Conservation (phyloP, 2,113 vertebrate species). For the Falco punctatus region DNA sequence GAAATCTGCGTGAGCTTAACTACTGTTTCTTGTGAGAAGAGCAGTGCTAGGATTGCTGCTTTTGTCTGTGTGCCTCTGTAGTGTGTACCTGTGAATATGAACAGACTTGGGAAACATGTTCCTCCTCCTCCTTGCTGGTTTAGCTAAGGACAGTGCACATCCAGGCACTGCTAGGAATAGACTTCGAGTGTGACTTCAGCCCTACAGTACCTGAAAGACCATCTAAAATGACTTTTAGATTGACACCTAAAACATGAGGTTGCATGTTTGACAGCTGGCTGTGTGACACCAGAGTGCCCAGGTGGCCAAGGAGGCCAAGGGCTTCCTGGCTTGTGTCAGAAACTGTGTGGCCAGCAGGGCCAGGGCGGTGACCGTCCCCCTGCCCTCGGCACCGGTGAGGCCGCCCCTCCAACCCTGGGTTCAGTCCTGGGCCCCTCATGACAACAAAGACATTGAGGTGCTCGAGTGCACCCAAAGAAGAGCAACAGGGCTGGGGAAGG, state of each 20-base stretch:
- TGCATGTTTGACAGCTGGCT: not conserved
- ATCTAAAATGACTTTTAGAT: not conserved
- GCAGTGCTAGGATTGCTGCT: not conserved
- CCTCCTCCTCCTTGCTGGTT: not conserved
- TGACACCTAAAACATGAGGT: not conserved
- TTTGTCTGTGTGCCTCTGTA: not conserved
- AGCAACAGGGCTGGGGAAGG: not conserved
- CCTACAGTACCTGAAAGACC: not conserved
- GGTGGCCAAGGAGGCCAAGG: not conserved
- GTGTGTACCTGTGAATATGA: not conserved
- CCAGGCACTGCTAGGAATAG: not conserved
- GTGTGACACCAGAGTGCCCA: not conserved
- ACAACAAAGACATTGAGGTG: not conserved
- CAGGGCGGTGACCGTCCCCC: not conserved
- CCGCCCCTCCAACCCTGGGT: fast-evolving
- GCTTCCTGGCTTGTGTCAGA: not conserved
- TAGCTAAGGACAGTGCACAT: not conserved
- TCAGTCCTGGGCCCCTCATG: not conserved
- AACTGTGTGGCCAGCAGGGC: not conserved
- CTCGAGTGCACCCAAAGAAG: not conserved
- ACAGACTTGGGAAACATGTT: not conserved
- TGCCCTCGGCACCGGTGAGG: not conserved
- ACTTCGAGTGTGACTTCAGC: not conserved
- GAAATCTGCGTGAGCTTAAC: not conserved
- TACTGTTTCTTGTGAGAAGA: not conserved